These are phyloP conservation scores for Drosophila siamana DNA, from an alignment of 2,888 invertebrate genomes.

Conservation along the genomic window DNA sequence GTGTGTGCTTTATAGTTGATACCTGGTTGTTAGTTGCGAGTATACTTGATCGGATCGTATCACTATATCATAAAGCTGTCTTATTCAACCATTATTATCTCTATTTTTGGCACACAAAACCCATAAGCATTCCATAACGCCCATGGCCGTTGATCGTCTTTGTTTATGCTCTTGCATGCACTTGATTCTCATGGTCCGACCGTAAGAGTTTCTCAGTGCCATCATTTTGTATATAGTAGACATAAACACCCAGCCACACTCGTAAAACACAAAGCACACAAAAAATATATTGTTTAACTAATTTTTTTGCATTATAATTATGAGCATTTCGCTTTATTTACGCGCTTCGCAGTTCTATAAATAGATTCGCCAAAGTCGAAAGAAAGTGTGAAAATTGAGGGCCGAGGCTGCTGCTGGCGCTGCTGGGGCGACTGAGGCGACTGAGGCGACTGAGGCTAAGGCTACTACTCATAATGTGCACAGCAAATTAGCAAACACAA, in stretches of 20 bases:
- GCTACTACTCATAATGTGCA: slow-evolving; percentile 52
- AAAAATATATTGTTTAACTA: slow-evolving; percentile 36
- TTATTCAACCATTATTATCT: slow-evolving; percentile 26
- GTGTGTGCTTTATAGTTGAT: background rate
- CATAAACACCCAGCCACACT: background rate
- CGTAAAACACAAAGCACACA: background rate
- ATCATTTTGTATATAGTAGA: slow-evolving; percentile 34
- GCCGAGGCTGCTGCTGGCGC: slow-evolving; percentile 58
- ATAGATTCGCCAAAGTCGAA: slow-evolving; percentile 51
- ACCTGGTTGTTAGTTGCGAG: background rate
- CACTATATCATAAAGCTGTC: slow-evolving; percentile 21
- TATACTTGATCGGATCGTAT: slow-evolving; percentile 12
- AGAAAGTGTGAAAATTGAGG: slow-evolving; percentile 71
- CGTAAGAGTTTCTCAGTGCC: slow-evolving; percentile 47
- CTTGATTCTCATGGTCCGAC: slow-evolving; percentile 53
- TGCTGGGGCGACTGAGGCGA: too few species aligned
- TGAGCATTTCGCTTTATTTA: slow-evolving; percentile 52
- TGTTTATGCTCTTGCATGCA: slow-evolving; percentile 54
- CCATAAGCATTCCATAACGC: slow-evolving; percentile 42
- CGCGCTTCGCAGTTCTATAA: slow-evolving; percentile 57
- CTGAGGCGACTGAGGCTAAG: slow-evolving; percentile 27
- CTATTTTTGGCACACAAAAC: slow-evolving; percentile 40
- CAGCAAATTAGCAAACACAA: slow-evolving; percentile 50
- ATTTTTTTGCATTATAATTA: slow-evolving; percentile 49
- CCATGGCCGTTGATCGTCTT: slow-evolving; percentile 46